phyloP scores from a whole-genome alignment of 2,888 invertebrate species.

The Adelognathus sp. region DNA sequence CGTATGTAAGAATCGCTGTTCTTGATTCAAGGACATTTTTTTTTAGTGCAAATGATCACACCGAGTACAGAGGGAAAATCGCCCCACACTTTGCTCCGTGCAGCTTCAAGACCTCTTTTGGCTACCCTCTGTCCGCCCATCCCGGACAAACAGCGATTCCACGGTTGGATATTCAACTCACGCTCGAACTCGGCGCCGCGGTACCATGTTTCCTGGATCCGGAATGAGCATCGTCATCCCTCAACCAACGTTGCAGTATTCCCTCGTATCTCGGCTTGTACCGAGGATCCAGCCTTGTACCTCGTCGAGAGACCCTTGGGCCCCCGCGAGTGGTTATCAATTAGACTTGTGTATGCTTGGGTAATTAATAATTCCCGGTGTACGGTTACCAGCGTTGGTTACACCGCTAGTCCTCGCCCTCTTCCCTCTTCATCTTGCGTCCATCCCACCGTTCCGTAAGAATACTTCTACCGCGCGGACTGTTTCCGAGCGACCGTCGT shows the following conservation, averaged over 20 bases:
- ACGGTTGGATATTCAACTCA: background rate
- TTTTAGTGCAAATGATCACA: too few species aligned
- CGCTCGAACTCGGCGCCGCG: background rate
- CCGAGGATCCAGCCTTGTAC: background rate
- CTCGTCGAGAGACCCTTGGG: slow-evolving; percentile 2
- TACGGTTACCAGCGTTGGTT: slow-evolving; percentile 43
- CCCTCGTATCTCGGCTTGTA: background rate
- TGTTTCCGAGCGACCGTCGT: slow-evolving; percentile 1
- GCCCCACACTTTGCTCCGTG: too few species aligned
- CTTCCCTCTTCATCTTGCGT: background rate
- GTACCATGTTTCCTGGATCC: background rate
- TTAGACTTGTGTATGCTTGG: slow-evolving; percentile 58
- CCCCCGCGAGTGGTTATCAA: slow-evolving; percentile 57
- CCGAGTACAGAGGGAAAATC: too few species aligned
- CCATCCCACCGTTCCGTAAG: background rate
- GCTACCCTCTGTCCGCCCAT: too few species aligned
- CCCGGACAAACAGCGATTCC: too few species aligned
- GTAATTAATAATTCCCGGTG: slow-evolving; percentile 59
- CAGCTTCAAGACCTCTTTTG: too few species aligned
- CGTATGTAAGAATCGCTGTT: too few species aligned
- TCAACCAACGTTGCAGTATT: background rate
- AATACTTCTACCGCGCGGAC: background rate
- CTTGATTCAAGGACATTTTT: too few species aligned
- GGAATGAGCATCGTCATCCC: background rate
- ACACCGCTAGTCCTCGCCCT: background rate